Evolutionary conservation across 2,113 vertebrate genomes (phyloP).

Genomic region (Ammodytes dubius): DNA sequence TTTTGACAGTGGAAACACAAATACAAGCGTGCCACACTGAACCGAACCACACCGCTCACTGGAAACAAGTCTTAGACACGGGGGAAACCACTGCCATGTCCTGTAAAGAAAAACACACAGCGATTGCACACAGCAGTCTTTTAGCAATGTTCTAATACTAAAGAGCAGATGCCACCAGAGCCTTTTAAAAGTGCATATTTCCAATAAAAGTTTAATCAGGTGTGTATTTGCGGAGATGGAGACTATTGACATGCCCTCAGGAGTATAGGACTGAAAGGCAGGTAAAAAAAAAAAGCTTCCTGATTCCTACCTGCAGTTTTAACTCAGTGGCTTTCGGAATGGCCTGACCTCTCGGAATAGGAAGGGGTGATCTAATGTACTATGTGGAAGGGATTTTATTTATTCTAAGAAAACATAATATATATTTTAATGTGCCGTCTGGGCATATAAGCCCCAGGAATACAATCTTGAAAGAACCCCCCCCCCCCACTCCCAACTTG

Average conservation of each 20-base stretch:
- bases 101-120: constrained; percentile 27
- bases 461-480: constrained; percentile 68
- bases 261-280: constrained; percentile 58
- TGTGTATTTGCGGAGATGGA: constrained; percentile 81
- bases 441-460: constrained; percentile 57
- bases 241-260: constrained; percentile 76
- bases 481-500: constrained; percentile 59
- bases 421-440: constrained; percentile 75
- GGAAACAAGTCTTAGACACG: constrained; percentile 3
- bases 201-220: constrained; percentile 80
- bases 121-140: constrained; percentile 13
- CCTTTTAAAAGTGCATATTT: constrained; percentile 78
- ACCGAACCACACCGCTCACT: no score
- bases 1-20: no score
- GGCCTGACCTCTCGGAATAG: constrained; percentile 59
- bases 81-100: constrained; percentile 32
- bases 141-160: constrained; percentile 62
- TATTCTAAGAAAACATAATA: constrained; percentile 76
- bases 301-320: constrained; percentile 61
- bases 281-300: constrained; percentile 65
- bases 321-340: constrained; percentile 41
- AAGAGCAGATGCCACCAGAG: constrained; percentile 71
- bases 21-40: no score
- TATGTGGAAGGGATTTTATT: constrained; percentile 65
- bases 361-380: constrained; percentile 72